Evolutionary conservation across 1,140 invertebrate species (phyloP), one percentile per base, ranked within the genome.

Genomic region (Diorhabda carinulata): DNA sequence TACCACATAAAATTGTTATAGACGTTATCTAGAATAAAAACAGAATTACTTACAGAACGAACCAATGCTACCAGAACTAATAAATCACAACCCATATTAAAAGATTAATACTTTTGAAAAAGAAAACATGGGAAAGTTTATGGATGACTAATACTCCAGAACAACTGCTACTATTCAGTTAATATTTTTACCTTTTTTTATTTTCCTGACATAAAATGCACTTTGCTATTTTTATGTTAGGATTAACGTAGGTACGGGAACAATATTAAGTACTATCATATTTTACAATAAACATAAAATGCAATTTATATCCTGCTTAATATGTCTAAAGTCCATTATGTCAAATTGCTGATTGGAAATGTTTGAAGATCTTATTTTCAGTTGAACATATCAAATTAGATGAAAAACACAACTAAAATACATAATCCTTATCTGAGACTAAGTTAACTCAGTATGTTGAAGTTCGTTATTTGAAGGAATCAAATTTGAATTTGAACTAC

Each of bases 1-100:
- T 65, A 52, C 68, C 44, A 57, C 62, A 59, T 70, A 68, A 70
- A 73, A 66, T 47, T 43, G 9, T 43, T 67, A 45, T 60, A 67
- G 42, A 67, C 59, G 66, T 67, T 67, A 60, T 60, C 66, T 67
- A 67, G 60, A 60, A 67, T 60, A 67, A 67, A 61, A 60, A 25
- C 57, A 59, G 66, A 61, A 67, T 61, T 61, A 66, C 52, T 42
- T 66, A 52, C 47, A 52, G 6, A 52, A 52, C 3, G 47, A 52
- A 52, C n/a, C n/a, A 8, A 52, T 52, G n/a, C 47, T 8, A 52
- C 47, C n/a, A n/a, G 47, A 6, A 52, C 47, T 8, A 52, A 52
- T 52, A 52, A 52, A 52, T 52, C 47, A 52, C n/a, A 52, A 52
- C 47, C 6, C 47, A 52, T n/a, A 52, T 52, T 6, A 52, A 52